phyloP scores from a whole-genome alignment of 2,888 invertebrate species.

The Rutpela maculata region DNA sequence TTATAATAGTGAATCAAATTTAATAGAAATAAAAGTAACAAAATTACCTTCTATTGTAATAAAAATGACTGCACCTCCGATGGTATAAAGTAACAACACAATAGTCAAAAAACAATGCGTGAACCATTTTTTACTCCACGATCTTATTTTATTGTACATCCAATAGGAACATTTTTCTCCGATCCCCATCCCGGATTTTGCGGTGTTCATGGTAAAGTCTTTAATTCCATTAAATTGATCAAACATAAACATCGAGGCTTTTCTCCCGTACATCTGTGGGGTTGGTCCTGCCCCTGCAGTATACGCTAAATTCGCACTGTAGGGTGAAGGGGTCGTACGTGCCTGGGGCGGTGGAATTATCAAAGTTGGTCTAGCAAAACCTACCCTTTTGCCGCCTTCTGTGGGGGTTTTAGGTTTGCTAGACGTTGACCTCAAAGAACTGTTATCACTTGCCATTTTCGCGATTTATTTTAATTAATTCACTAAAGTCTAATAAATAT shows the following conservation, averaged over 20 bases:
- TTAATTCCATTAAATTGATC: slow-evolving; percentile 87
- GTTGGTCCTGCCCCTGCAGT: slow-evolving; percentile 40
- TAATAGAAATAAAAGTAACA: background rate
- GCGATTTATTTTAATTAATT: slow-evolving; percentile 18
- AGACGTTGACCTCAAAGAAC: slow-evolving; percentile 46
- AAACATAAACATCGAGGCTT: slow-evolving; percentile 86
- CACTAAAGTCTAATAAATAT: slow-evolving; percentile 12
- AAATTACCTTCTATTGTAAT: slow-evolving; percentile 84
- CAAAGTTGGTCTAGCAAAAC: slow-evolving; percentile 60
- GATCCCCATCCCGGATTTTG: slow-evolving; percentile 87
- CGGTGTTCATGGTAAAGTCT: slow-evolving; percentile 83
- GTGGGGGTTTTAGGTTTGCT: slow-evolving; percentile 40
- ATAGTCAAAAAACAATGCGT: slow-evolving; percentile 90
- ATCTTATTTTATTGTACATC: slow-evolving; percentile 85
- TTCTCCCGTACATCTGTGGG: slow-evolving; percentile 71
- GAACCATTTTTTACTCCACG: slow-evolving; percentile 89
- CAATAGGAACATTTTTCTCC: slow-evolving; percentile 90
- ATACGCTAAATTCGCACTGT: slow-evolving; percentile 26
- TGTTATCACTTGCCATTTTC: slow-evolving; percentile 51
- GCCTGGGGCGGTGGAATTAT: slow-evolving; percentile 63
- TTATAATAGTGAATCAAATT: background rate
- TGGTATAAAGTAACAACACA: slow-evolving; percentile 86
- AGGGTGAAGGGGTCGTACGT: slow-evolving; percentile 40
- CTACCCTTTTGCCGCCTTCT: slow-evolving; percentile 50
- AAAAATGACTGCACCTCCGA: slow-evolving; percentile 89